phyloP scores from a whole-genome alignment of 1,140 invertebrate species.

The Sycophaga agraensis region DNA sequence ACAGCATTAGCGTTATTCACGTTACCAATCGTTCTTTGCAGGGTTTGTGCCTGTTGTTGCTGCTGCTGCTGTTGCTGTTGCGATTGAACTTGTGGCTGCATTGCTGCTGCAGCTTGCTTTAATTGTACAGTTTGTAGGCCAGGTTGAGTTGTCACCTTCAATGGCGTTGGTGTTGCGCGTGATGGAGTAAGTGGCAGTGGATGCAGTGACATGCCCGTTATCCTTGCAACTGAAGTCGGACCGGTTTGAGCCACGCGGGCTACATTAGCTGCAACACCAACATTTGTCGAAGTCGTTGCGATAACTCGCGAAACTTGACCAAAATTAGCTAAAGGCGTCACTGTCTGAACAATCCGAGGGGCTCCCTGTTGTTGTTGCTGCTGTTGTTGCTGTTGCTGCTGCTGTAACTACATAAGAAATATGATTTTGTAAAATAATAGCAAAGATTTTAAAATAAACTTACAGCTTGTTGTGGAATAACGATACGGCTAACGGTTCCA shows the following conservation, averaged over 20 bases:
- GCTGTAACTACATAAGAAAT: neutral
- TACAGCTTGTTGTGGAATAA: conserved; percentile 44
- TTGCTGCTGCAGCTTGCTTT: conserved; percentile 24
- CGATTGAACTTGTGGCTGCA: conserved; percentile 3
- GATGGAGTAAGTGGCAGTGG: conserved; percentile 47
- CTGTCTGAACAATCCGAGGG: conserved; percentile 48
- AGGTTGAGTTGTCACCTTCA: conserved; percentile 42
- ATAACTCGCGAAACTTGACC: conserved; percentile 48
- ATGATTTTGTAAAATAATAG: too few species aligned
- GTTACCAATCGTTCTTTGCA: conserved; percentile 36
- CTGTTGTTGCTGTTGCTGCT: conserved; percentile 23
- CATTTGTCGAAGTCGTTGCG: conserved; percentile 45
- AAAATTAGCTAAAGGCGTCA: conserved; percentile 49
- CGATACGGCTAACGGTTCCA: conserved; percentile 49
- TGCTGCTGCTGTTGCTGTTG: conserved; percentile 13
- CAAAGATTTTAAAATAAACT: neutral
- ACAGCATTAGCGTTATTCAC: conserved; percentile 36
- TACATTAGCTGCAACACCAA: conserved; percentile 35
- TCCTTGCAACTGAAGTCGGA: conserved; percentile 46
- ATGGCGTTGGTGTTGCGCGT: conserved; percentile 40
- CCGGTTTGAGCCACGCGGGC: conserved; percentile 45
- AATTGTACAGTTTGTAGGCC: conserved; percentile 44
- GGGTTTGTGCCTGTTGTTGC: conserved; percentile 9
- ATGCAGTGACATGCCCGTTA: conserved; percentile 54
- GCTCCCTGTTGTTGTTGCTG: conserved; percentile 40